Percentiles rank a stretch among this genome's conserved stretches.
Evolutionary conservation across 1,140 invertebrate genomes (phyloP).

Genomic region (Solenopsis fugax): DNA sequence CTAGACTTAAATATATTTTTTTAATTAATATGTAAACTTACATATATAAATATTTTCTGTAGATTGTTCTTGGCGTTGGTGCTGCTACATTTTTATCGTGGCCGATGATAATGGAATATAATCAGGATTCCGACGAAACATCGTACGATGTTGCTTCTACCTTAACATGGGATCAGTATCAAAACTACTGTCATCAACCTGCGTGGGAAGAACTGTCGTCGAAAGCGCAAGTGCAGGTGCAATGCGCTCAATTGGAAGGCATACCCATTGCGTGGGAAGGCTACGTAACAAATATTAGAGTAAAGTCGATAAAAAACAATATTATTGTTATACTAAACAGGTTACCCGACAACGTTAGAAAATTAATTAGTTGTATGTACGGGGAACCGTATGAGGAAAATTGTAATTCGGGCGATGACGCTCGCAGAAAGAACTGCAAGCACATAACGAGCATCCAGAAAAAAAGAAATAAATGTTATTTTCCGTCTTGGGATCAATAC

Average conservation of each 20-base stretch:
- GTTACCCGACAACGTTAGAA: slow-evolving; percentile 88
- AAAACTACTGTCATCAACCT: slow-evolving; percentile 90
- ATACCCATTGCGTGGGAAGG: slow-evolving; percentile 91
- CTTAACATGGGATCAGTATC: slow-evolving; percentile 90
- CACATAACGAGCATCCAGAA: slow-evolving; percentile 86
- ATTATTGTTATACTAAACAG: slow-evolving; percentile 88
- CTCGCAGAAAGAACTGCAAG: slow-evolving; percentile 86
- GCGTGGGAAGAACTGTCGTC: slow-evolving; percentile 90
- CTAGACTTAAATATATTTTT: not conserved
- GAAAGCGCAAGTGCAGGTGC: slow-evolving; percentile 89
- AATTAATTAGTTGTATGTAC: slow-evolving; percentile 89
- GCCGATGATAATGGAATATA: slow-evolving; percentile 85
- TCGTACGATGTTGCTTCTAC: slow-evolving; percentile 80
- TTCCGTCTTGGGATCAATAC: slow-evolving; percentile 91
- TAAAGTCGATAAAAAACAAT: slow-evolving; percentile 89
- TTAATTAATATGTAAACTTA: slow-evolving; percentile 25
- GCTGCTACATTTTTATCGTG: slow-evolving; percentile 86
- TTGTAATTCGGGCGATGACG: slow-evolving; percentile 86
- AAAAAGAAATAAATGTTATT: slow-evolving; percentile 88
- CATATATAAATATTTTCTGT: slow-evolving; percentile 47
- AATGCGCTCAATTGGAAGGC: slow-evolving; percentile 90
- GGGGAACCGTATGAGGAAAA: slow-evolving; percentile 88
- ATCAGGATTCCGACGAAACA: slow-evolving; percentile 71
- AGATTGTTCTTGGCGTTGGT: slow-evolving; percentile 81
- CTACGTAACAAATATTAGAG: slow-evolving; percentile 89